Base-by-base conservation (phyloP, 2,797 vertebrate species). In the Tauraco hartlaubi region DNA sequence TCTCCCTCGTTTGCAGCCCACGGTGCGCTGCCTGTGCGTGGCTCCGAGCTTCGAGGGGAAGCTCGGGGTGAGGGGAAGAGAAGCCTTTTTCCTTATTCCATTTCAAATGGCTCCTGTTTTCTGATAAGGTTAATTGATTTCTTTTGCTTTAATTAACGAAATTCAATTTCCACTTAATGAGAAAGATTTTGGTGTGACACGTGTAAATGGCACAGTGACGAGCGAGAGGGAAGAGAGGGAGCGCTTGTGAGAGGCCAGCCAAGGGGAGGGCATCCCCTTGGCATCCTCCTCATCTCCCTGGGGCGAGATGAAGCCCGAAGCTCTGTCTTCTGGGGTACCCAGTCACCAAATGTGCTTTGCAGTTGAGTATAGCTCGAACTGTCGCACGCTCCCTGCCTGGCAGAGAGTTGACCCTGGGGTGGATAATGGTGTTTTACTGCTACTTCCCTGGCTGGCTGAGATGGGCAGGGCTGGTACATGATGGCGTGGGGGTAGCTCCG, bases 121-220 rank as follows among this genome's bases (percentile, higher is more conserved):
- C 95, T 92, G 96, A 97, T 96, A 97, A 98, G 96, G 97, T 97
- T 98, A 98, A 98, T 98, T 98, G 98, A 98, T 98, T 98, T 98
- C 97, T 96, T 96, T 98, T 94, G 96, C 96, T 97, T 98, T 98
- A 98, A 98, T 98, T 98, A 98, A 98, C 88, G 90, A 95, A 98
- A 97, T 98, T 97, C 97, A 96, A 97, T 98, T 98, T 98, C 97
- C 43, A 59, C 97, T 94, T 98, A 97, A 98, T 96, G 96, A 97
- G 96, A 94, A 91, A 89, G 97, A 88, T 96, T 97, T 96, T 15
- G 85, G 94, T 92, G 94, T 94, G 96, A 98, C 91, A 92, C 62
- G 67, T 94, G 95, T 94, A 96, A 97, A 97, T 73, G 95, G 94
- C 90, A 46, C 94, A 95, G 96, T 74, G 96, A 96, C 18, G 88